Percentiles rank a stretch among this genome's conserved stretches.
phyloP scores from a whole-genome alignment of 2,797 vertebrate species.

The Harpagifer antarcticus region DNA sequence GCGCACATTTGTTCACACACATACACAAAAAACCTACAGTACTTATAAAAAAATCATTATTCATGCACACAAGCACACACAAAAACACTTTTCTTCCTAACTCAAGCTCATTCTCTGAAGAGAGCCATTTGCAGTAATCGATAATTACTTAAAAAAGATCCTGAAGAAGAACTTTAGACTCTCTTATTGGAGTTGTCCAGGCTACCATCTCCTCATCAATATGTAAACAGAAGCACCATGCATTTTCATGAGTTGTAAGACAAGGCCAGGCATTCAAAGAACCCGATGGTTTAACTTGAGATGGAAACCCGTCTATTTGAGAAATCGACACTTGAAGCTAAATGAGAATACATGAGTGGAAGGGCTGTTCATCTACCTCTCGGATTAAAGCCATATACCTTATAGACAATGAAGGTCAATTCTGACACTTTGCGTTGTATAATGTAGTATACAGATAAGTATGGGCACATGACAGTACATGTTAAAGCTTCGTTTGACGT shows the following conservation, averaged over 20 bases:
- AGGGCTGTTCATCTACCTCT: constrained; percentile 7
- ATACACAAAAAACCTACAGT: background rate
- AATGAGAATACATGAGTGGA: constrained; percentile 29
- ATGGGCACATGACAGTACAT: no score
- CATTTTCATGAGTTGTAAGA: constrained; percentile 72
- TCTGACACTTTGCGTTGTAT: no score
- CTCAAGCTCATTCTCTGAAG: constrained; percentile 14
- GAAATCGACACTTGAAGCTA: constrained; percentile 47
- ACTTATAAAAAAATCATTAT: constrained; percentile 3
- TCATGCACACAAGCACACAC: background rate
- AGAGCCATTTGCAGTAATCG: constrained; percentile 20
- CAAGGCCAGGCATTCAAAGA: constrained; percentile 39
- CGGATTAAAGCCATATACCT: background rate
- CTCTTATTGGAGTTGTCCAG: constrained; percentile 42
- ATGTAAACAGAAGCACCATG: constrained; percentile 66
- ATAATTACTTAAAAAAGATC: constrained; percentile 40
- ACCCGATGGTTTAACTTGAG: constrained; percentile 33
- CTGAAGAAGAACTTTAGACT: constrained; percentile 27
- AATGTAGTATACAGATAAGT: no score
- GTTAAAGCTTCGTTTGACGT: no score
- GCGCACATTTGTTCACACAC: background rate
- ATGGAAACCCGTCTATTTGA: constrained; percentile 44
- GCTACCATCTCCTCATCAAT: constrained; percentile 69
- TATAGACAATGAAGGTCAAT: background rate
- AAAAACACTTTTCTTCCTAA: background rate